phyloP scores from a whole-genome alignment of 2,797 vertebrate genomes.

The Rhincodon typus region DNA sequence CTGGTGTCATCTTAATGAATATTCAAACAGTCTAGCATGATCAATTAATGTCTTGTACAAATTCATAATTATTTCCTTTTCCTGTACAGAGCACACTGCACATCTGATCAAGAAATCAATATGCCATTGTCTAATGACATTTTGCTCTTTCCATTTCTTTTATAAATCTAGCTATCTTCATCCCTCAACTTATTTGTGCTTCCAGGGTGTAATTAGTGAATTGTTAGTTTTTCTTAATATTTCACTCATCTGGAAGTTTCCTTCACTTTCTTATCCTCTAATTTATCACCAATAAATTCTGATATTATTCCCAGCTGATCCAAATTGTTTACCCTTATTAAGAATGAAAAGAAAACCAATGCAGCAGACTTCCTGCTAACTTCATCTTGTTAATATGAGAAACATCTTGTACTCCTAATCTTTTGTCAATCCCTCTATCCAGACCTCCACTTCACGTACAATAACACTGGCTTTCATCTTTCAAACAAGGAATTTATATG shows the following conservation, averaged over 20 bases:
- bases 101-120: not conserved
- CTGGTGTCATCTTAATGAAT: not conserved
- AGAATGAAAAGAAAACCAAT: not conserved
- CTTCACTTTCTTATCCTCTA: not conserved
- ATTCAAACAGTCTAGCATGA: not conserved
- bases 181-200: not conserved
- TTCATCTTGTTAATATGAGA: not conserved
- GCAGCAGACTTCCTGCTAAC: not conserved
- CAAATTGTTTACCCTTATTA: not conserved
- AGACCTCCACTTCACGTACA: not conserved
- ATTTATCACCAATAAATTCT: not conserved
- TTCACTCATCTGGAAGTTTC: not conserved
- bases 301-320: not conserved
- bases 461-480: not conserved
- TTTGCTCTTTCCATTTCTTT: not conserved
- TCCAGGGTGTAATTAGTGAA: not conserved
- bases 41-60: not conserved
- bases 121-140: not conserved
- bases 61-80: not conserved
- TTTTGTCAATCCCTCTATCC: not conserved
- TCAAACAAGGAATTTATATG: not conserved
- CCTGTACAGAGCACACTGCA: not conserved
- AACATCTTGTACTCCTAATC: not conserved
- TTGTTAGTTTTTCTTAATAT: not conserved
- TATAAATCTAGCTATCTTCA: not conserved